Percentiles rank a stretch among this genome's conserved stretches.
Conservation (phyloP, 2,113 vertebrate genomes). For the Microtus richardsoni region DNA sequence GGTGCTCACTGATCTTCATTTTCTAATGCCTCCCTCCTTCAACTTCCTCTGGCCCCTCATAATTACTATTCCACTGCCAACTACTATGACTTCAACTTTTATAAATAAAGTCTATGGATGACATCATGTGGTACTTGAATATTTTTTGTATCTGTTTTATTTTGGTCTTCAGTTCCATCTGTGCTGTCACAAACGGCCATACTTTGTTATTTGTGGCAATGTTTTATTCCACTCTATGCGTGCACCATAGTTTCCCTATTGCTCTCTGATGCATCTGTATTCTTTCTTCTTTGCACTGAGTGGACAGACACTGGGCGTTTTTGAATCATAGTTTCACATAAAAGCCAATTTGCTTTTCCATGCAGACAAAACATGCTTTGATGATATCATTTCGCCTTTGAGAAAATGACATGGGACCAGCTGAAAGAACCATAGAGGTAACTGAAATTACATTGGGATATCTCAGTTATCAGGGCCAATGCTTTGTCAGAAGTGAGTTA, state of each 20-base stretch:
- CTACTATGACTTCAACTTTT: not conserved
- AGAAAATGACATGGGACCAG: not conserved
- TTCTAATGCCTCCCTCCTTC: not conserved
- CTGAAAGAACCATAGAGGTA: not conserved
- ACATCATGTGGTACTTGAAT: not conserved
- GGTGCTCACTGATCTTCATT: fast-evolving
- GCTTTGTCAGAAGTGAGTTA: not conserved
- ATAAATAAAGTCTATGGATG: not conserved
- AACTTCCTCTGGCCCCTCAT: not conserved
- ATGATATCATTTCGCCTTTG: not conserved
- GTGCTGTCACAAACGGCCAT: not conserved
- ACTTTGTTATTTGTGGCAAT: not conserved
- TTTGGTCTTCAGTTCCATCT: not conserved
- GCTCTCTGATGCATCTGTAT: not conserved
- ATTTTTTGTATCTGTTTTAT: not conserved
- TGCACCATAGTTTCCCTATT: not conserved
- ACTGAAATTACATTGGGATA: not conserved
- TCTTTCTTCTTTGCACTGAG: not conserved
- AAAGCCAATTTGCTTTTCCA: not conserved
- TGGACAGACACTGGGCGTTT: not conserved
- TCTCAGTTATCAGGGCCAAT: not conserved
- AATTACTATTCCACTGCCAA: not conserved
- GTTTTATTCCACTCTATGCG: not conserved
- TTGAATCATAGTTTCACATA: not conserved
- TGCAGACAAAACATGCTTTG: not conserved